phyloP scores from a whole-genome alignment of 2,888 invertebrate species.

The Parnassius mnemosyne region DNA sequence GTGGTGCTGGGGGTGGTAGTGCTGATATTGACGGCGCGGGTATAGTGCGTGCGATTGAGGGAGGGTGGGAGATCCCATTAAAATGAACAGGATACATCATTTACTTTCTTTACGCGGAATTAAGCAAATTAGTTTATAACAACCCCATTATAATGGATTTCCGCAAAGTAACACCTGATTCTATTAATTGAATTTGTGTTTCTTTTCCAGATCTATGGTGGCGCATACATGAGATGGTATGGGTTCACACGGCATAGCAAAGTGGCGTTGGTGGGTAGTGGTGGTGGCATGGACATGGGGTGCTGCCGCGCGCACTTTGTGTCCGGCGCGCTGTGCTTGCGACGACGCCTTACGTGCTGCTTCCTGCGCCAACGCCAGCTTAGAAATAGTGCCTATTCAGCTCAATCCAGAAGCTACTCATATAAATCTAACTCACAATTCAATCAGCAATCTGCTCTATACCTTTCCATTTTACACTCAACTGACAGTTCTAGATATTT shows the following conservation, averaged over 20 bases:
- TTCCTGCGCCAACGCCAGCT: constrained; percentile 87
- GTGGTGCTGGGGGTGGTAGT: too few relatives aligned
- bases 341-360: constrained; percentile 88
- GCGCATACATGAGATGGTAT: constrained; percentile 77
- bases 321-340: constrained; percentile 90
- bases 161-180: too few relatives aligned
- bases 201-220: constrained; percentile 64
- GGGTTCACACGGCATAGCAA: constrained; percentile 73
- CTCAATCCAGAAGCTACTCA: constrained; percentile 92
- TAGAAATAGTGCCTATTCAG: constrained; percentile 93
- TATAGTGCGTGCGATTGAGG: too few relatives aligned
- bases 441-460: constrained; percentile 88
- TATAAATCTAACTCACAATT: constrained; percentile 91
- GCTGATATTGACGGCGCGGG: too few relatives aligned
- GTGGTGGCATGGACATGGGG: constrained; percentile 79
- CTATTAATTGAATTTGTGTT: constrained; percentile 34
- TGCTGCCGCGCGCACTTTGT: constrained; percentile 81
- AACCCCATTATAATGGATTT: too few relatives aligned
- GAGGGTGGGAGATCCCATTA: too few relatives aligned
- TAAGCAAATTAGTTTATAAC: too few relatives aligned
- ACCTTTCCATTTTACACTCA: constrained; percentile 90
- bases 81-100: too few relatives aligned
- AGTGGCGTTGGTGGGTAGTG: constrained; percentile 76
- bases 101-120: too few relatives aligned
- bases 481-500: constrained; percentile 89